Conservation (phyloP, 2,113 vertebrate species). For the Microcebus tavaratra region DNA sequence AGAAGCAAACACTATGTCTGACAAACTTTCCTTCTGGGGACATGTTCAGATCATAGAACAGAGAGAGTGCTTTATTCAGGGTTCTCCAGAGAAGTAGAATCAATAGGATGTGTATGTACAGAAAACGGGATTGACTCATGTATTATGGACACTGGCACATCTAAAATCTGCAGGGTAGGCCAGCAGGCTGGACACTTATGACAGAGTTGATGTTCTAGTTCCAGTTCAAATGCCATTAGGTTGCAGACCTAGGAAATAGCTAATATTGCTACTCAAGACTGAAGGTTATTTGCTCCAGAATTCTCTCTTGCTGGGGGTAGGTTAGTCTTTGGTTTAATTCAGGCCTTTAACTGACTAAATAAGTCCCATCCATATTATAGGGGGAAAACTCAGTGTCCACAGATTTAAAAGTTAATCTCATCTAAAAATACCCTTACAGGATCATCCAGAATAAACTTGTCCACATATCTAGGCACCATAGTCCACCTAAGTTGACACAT, state of each 20-base stretch:
- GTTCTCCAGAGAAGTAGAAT: neutral
- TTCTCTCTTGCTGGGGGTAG: neutral
- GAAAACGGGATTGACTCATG: neutral
- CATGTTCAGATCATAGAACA: neutral
- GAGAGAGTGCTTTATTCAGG: neutral
- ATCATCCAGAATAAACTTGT: neutral
- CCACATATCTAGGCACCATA: too few species aligned
- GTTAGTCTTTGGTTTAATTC: neutral
- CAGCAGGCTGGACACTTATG: rapidly evolving
- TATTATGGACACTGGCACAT: neutral
- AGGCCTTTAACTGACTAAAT: neutral
- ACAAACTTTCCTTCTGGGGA: neutral
- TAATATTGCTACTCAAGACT: neutral
- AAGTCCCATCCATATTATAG: neutral
- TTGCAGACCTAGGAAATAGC: neutral
- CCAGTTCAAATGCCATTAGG: neutral
- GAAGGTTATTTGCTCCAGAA: neutral
- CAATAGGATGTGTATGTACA: neutral
- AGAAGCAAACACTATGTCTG: neutral
- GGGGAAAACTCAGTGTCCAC: neutral
- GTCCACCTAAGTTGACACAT: neutral
- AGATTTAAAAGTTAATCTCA: neutral
- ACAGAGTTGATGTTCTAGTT: neutral
- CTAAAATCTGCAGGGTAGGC: neutral
- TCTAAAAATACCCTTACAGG: neutral